Percentiles rank a stretch among this genome's conserved stretches.
These are phyloP conservation scores for Galeruca laticollis DNA, from an alignment of 2,888 invertebrate genomes.

Conservation along the genomic window DNA sequence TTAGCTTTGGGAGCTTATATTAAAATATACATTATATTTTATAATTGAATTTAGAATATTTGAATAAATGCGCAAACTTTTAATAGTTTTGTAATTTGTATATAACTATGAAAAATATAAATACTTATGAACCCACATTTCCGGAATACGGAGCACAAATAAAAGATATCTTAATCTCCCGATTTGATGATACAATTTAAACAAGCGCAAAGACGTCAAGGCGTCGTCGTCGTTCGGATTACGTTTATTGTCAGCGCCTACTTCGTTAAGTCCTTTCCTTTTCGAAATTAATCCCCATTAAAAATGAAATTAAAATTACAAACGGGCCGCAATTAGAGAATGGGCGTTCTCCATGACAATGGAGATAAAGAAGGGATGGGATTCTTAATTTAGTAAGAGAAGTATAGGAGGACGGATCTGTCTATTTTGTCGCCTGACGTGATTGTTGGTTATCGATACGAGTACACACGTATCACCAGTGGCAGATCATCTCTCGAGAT, in stretches of 20 bases:
- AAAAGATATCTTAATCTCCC: background rate
- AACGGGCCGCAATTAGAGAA: slow-evolving; percentile 57
- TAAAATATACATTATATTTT: no score
- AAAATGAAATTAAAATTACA: slow-evolving; percentile 60
- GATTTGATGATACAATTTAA: slow-evolving; percentile 21
- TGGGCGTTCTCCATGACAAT: slow-evolving; percentile 51
- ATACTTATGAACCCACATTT: no score
- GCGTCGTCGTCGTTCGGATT: background rate
- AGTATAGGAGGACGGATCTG: slow-evolving; percentile 61
- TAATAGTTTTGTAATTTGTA: no score
- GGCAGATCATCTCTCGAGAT: background rate
- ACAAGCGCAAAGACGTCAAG: slow-evolving; percentile 11
- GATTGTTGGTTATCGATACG: slow-evolving; percentile 54
- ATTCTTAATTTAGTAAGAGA: slow-evolving; percentile 66
- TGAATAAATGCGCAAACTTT: no score
- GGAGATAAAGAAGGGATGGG: slow-evolving; percentile 56
- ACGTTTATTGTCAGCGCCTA: slow-evolving; percentile 32
- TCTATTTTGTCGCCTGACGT: slow-evolving; percentile 65
- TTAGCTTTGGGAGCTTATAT: no score
- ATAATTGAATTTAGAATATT: no score
- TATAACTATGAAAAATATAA: no score
- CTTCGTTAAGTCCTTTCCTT: slow-evolving; percentile 38
- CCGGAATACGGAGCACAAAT: background rate
- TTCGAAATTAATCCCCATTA: slow-evolving; percentile 42
- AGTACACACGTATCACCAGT: slow-evolving; percentile 35